Base-by-base conservation (phyloP, 2,888 invertebrate genomes). In the Melieria omissa region DNA sequence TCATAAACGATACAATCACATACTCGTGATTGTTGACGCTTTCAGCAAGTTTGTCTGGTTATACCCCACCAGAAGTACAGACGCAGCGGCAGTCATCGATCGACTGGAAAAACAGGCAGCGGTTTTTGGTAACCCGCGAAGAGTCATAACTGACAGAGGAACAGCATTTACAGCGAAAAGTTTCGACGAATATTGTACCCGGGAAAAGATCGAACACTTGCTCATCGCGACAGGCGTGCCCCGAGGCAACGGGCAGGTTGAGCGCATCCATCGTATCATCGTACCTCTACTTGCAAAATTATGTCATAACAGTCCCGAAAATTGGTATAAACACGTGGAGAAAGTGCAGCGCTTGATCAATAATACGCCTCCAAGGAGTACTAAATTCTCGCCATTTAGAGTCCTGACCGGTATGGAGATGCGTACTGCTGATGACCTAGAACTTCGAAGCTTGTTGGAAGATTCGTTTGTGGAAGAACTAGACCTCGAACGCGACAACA, bases 11-110 rank as follows among this genome's bases (percentile, higher is more conserved):
- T 84, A 84, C 46, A 83, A 83, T 54, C 76, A 86, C 65, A 78
- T 86, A 0, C 75, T 86, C 0, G 81, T 82, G 7, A 64, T 72
- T 4, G 55, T 72, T 0, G 72, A 71, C n/a, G 65, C 66, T 5
- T 72, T 83, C 61, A 81, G 82, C 0, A 85, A 85, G 68, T 85
- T 84, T 76, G 76, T 77, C 0, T 86, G 85, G 84, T 46, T 85
- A 0, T 84, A 79, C 61, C 84, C 85, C 0, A 79, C 77, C 0
- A 84, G 81, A 70, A 47, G 47, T 63, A 63, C 63, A 16, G 47
- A 61, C 41, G 14, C 57, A 7, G 57, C 16, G 10, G 6, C 6
- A 7, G 16, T 61, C n/a, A 61, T 61, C n/a, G 61, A 61, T 45
- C 44, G 61, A 46, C 16, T 61, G 14, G 44, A 12, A 2, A 61